Conservation (phyloP, 2,113 vertebrate species). For the Circaetus cinerascens region DNA sequence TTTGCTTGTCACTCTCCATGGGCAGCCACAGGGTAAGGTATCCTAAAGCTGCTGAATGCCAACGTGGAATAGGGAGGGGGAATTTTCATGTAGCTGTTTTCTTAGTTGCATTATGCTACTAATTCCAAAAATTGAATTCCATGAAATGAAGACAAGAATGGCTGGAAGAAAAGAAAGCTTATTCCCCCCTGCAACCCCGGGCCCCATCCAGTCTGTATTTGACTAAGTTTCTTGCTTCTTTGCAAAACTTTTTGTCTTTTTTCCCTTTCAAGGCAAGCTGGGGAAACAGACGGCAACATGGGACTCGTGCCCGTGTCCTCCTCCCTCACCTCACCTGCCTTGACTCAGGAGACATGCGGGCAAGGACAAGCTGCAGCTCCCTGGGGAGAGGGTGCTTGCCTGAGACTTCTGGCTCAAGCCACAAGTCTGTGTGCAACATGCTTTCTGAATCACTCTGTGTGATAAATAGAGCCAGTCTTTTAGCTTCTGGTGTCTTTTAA, state of each 20-base stretch:
- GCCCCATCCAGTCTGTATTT: not conserved
- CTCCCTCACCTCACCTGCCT: not conserved
- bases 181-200: not conserved
- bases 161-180: not conserved
- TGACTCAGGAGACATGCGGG: not conserved
- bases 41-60: not conserved
- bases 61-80: not conserved
- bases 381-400: not conserved
- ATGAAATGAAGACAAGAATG: not conserved
- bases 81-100: not conserved
- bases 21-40: not conserved
- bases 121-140: not conserved
- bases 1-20: not conserved
- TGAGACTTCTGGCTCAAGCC: not conserved
- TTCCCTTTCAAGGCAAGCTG: not conserved
- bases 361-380: not conserved
- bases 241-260: not conserved
- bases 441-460: not conserved
- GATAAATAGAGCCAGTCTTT: not conserved
- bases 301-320: fast-evolving
- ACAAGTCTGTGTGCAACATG: fast-evolving
- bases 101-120: not conserved
- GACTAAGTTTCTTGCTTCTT: not conserved
- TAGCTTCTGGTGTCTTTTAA: not conserved
- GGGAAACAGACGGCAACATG: not conserved